Conservation (phyloP, 2,888 invertebrate species). For the Nomada hirtipes region DNA sequence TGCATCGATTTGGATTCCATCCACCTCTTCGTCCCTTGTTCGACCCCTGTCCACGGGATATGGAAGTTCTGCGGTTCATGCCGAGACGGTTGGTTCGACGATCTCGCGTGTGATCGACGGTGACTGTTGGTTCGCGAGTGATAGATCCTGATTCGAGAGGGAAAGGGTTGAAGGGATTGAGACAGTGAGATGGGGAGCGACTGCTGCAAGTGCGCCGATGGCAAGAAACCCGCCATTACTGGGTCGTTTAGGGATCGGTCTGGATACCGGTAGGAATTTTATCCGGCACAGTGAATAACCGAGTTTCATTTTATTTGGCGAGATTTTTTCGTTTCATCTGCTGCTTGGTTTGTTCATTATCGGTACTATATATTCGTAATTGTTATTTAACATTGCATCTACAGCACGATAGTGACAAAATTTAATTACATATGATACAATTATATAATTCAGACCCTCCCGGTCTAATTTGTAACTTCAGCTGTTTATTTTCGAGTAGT, state of each 20-base stretch:
- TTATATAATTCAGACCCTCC: too few species aligned
- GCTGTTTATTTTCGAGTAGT: background rate
- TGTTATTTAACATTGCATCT: too few species aligned
- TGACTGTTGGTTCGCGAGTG: conserved; percentile 20
- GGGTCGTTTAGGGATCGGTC: conserved; percentile 75
- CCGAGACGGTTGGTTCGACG: conserved; percentile 15
- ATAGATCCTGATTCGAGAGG: conserved; percentile 14
- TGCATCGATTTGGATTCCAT: conserved; percentile 52
- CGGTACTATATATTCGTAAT: too few species aligned
- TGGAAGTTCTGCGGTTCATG: background rate
- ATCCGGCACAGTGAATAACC: background rate
- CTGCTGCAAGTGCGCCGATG: conserved; percentile 83
- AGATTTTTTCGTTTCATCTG: too few species aligned
- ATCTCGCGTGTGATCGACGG: conserved; percentile 37
- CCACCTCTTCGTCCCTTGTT: conserved; percentile 44
- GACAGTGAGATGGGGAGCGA: conserved; percentile 80
- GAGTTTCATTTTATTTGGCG: background rate
- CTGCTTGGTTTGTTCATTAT: too few species aligned
- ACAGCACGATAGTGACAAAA: too few species aligned
- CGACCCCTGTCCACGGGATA: background rate
- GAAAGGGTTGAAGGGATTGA: conserved; percentile 8
- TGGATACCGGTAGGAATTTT: conserved; percentile 69
- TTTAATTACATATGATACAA: too few species aligned
- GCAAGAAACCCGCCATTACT: conserved; percentile 74
- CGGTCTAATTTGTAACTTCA: background rate